Base-by-base conservation (phyloP, 2,888 invertebrate genomes). In the Microplitis deprimator region DNA sequence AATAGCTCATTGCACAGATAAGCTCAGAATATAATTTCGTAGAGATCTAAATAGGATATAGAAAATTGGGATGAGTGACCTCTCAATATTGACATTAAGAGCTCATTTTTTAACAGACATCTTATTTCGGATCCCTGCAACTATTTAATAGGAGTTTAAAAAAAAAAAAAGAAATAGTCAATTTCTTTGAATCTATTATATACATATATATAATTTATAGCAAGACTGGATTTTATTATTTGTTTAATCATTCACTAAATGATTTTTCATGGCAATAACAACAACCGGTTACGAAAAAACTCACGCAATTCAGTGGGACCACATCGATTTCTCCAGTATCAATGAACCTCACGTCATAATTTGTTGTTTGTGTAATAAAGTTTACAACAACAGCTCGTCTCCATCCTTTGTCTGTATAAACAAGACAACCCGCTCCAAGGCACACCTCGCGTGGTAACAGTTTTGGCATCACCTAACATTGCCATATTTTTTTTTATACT, bases 381-480 rank as follows among this genome's bases (percentile, higher is more conserved):
- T 84, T 85, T 82, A 83, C 77, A 77, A 89, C 85, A 81, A 88
- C 88, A 70, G 87, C 87, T 82, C 89, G 86, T 77, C 81, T 85
- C 89, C 89, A 89, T 68, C 83, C 80, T 83, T 84, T 86, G 80
- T 84, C 84, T 80, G 83, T 82, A 81, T 84, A 82, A 85, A 88
- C 83, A 79, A 89, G 84, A 86, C 89, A 89, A 83, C 89, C 89
- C 81, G 88, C 84, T 76, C 85, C 87, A 79, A 87, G 84, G 83
- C 87, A 87, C 75, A 88, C 84, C 84, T 88, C 87, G 77, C 82
- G 84, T 81, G 75, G 76, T 78, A 84, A 85, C 70, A 88, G 85
- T 84, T 83, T 86, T 81, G 85, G 86, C 87, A 88, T 87, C 84
- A 88, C 88, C 89, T 89, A 82, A 84, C 82, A 84, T 84, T 85